phyloP scores from a whole-genome alignment of 2,888 invertebrate species.

The Hydrotaea diabolus region DNA sequence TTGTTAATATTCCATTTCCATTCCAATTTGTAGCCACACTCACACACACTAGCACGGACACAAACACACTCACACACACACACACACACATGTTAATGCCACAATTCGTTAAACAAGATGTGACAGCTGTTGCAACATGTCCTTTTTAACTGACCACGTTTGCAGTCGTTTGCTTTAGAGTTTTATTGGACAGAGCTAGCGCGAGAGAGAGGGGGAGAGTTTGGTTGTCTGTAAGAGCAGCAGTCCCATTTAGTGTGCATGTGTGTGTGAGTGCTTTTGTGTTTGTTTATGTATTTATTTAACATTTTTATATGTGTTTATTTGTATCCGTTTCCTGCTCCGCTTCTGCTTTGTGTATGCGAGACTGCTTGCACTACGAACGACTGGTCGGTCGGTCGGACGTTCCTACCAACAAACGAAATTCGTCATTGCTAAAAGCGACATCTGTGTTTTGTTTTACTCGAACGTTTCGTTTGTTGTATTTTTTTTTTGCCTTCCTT shows the following conservation, averaged over 20 bases:
- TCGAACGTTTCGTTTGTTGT: conserved; percentile 39
- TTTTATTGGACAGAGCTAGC: too few relatives aligned
- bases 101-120: conserved; percentile 68
- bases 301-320: conserved; percentile 51
- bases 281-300: conserved; percentile 23
- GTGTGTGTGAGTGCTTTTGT: conserved; percentile 7
- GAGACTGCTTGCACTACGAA: neutral
- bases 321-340: conserved; percentile 48
- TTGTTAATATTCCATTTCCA: conserved; percentile 62
- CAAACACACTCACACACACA: conserved; percentile 23
- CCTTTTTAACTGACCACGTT: conserved; percentile 67
- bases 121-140: conserved; percentile 68
- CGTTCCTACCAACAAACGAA: neutral
- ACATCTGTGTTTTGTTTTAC: conserved; percentile 65
- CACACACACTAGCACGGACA: conserved; percentile 2
- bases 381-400: neutral
- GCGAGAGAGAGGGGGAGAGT: conserved; percentile 20
- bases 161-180: conserved; percentile 52
- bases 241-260: conserved; percentile 15
- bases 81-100: conserved; percentile 27
- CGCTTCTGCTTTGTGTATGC: neutral
- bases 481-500: neutral
- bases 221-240: conserved; percentile 27
- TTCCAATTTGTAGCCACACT: conserved; percentile 46
- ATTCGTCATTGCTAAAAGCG: conserved; percentile 60